Conservation (phyloP, 2,888 invertebrate genomes). For the Eupithecia tripunctaria region DNA sequence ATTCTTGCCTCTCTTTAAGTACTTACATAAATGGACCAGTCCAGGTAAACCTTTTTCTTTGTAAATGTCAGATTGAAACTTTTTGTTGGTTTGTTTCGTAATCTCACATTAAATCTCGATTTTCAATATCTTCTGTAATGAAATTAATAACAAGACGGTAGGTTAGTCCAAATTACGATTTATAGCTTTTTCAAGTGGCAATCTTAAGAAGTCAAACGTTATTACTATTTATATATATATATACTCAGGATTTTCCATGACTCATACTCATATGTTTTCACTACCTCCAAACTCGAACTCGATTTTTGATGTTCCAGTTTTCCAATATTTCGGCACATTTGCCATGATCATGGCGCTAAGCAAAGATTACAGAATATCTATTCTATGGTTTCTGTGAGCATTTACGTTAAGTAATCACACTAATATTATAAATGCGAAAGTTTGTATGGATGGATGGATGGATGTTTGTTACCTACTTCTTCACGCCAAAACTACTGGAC, state of each 20-base stretch:
- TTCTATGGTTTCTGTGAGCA: background rate
- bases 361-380: no score
- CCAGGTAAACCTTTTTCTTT: slow-evolving; percentile 1
- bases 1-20: slow-evolving; percentile 8
- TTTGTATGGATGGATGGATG: no score
- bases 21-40: background rate
- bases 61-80: background rate
- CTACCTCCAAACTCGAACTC: background rate
- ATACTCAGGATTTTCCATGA: background rate
- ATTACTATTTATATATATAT: no score
- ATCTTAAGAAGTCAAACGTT: background rate
- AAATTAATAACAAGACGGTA: background rate
- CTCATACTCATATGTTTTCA: background rate
- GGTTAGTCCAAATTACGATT: background rate
- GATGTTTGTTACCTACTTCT: no score
- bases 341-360: background rate
- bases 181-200: background rate
- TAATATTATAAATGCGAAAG: no score
- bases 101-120: background rate
- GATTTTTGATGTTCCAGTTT: background rate
- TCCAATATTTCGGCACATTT: background rate
- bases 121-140: background rate
- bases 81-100: background rate
- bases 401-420: no score
- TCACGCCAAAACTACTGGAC: no score